phyloP scores from a whole-genome alignment of 2,888 invertebrate species.

The Sinhomidia bicolor region DNA sequence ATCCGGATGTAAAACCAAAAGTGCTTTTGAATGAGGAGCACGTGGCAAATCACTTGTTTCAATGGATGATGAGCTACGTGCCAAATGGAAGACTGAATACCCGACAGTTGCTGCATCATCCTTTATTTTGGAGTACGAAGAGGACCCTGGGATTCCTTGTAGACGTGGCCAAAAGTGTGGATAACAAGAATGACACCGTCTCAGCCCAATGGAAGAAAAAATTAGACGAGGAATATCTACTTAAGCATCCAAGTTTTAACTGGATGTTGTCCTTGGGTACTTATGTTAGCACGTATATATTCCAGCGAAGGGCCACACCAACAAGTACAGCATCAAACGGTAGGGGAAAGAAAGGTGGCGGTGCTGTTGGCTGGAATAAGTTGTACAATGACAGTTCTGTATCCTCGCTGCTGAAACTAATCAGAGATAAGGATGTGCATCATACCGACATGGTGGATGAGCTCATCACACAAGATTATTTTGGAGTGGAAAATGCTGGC shows the following conservation, averaged over 20 bases:
- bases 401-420: not conserved
- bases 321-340: not conserved
- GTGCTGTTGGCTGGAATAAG: no score
- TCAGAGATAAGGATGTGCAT: conserved; percentile 12
- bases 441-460: not conserved
- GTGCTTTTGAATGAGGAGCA: not conserved
- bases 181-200: not conserved
- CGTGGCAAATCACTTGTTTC: not conserved
- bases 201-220: not conserved
- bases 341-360: no score
- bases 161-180: not conserved
- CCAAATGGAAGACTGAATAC: not conserved
- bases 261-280: not conserved
- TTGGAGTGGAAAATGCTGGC: not conserved
- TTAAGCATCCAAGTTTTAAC: not conserved
- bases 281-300: not conserved
- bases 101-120: not conserved
- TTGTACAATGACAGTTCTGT: not conserved
- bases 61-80: conserved; percentile 1
- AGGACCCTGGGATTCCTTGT: not conserved
- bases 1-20: not conserved
- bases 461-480: not conserved
- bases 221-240: not conserved
- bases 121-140: not conserved
- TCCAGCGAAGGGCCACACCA: not conserved